These are phyloP conservation scores for Campoplex nolae DNA, from an alignment of 2,888 invertebrate genomes.

Conservation along the genomic window DNA sequence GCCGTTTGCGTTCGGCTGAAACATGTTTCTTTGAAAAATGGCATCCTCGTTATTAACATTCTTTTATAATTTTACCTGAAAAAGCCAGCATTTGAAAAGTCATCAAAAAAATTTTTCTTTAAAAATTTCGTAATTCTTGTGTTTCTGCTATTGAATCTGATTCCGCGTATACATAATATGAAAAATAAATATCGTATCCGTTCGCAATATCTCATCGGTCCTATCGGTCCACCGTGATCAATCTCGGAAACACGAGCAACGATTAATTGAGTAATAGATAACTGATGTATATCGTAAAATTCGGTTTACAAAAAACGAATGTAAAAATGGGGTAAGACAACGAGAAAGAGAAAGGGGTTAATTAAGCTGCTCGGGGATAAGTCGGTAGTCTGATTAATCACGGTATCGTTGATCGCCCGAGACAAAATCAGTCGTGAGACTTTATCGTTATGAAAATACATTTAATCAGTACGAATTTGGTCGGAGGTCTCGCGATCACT, in stretches of 20 bases:
- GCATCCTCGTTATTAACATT: too few relatives aligned
- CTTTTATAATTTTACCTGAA: too few relatives aligned
- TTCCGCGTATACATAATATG: background rate
- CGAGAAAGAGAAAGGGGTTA: background rate
- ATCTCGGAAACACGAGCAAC: conserved; percentile 40
- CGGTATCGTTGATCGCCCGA: conserved; percentile 18
- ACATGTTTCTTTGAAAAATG: too few relatives aligned
- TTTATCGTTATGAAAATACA: conserved; percentile 56
- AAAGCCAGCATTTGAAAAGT: too few relatives aligned
- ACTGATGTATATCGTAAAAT: background rate
- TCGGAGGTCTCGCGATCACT: conserved; percentile 28
- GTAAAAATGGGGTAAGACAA: conserved; percentile 13
- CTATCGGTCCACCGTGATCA: background rate
- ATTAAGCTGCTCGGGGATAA: background rate
- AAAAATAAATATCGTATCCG: conserved; percentile 4
- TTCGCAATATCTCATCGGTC: background rate
- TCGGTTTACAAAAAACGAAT: background rate
- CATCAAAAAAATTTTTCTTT: too few relatives aligned
- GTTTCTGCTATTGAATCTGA: background rate
- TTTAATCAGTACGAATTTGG: conserved; percentile 56
- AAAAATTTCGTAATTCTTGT: too few relatives aligned
- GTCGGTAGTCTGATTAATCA: background rate
- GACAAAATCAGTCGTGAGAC: conserved; percentile 25
- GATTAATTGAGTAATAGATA: conserved; percentile 51
- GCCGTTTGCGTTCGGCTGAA: too few relatives aligned